Percentiles rank a stretch among this genome's conserved stretches.
phyloP scores from a whole-genome alignment of 2,888 invertebrate species.

The Lathronympha strigana region DNA sequence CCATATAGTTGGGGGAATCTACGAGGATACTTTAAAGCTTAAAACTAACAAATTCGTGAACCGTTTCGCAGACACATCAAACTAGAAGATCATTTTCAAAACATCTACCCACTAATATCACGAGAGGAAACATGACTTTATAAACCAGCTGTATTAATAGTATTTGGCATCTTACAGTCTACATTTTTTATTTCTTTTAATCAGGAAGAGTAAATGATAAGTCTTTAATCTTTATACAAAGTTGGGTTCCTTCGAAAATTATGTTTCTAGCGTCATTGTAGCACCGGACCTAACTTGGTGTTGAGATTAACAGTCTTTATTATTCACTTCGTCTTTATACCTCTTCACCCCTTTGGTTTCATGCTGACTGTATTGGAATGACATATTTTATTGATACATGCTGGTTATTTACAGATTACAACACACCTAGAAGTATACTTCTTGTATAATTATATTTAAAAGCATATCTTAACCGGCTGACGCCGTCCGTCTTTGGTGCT shows the following conservation, averaged over 20 bases:
- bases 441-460: constrained; percentile 36
- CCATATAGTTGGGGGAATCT: constrained; percentile 15
- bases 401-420: constrained; percentile 21
- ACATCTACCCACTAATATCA: constrained; percentile 77
- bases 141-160: constrained; percentile 31
- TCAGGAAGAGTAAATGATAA: too few species aligned
- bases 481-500: background rate
- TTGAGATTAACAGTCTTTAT: too few species aligned
- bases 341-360: too few species aligned
- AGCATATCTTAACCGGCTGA: constrained; percentile 31
- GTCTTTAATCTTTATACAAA: too few species aligned
- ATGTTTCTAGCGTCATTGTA: too few species aligned
- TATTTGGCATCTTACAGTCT: too few species aligned
- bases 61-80: constrained; percentile 62
- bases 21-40: constrained; percentile 65
- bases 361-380: too few species aligned
- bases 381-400: constrained; percentile 23
- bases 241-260: too few species aligned
- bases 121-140: constrained; percentile 67
- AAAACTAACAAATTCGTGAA: constrained; percentile 75
- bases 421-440: constrained; percentile 41
- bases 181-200: background rate
- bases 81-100: constrained; percentile 55
- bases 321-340: too few species aligned
- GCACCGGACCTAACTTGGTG: too few species aligned